phyloP scores from a whole-genome alignment of 2,797 vertebrate genomes.

The Enteromius radiatus region DNA sequence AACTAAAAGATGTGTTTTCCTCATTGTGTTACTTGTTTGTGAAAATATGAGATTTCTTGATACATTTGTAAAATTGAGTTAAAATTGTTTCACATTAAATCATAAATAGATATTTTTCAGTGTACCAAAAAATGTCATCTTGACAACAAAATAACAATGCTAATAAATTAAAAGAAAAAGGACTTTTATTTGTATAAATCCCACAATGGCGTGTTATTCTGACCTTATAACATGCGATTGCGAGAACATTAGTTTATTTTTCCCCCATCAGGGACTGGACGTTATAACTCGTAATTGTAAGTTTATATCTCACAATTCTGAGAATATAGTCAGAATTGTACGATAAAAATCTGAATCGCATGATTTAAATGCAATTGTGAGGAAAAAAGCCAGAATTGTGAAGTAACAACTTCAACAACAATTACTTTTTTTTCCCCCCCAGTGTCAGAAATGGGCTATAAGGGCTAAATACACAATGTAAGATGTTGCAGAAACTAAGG shows the following conservation, averaged over 20 bases:
- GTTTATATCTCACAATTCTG: background rate
- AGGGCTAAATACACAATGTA: background rate
- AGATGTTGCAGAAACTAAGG: background rate
- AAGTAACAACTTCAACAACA: too few relatives aligned
- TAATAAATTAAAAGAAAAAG: too few relatives aligned
- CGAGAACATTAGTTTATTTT: too few relatives aligned
- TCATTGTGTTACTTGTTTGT: background rate
- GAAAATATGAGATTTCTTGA: background rate
- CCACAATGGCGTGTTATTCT: background rate
- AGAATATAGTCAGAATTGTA: background rate
- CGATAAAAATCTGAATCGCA: too few relatives aligned
- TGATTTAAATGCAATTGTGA: too few relatives aligned
- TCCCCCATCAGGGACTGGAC: background rate
- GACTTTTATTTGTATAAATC: too few relatives aligned
- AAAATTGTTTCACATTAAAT: background rate
- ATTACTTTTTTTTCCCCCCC: background rate
- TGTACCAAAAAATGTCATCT: background rate
- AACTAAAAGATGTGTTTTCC: too few relatives aligned
- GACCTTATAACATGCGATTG: background rate
- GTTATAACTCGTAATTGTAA: background rate
- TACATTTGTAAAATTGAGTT: background rate
- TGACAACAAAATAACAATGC: background rate
- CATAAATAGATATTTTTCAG: background rate
- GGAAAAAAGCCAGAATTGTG: background rate
- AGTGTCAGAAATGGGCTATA: background rate